Conservation (phyloP, 2,113 vertebrate genomes). For the Promerops cafer region DNA sequence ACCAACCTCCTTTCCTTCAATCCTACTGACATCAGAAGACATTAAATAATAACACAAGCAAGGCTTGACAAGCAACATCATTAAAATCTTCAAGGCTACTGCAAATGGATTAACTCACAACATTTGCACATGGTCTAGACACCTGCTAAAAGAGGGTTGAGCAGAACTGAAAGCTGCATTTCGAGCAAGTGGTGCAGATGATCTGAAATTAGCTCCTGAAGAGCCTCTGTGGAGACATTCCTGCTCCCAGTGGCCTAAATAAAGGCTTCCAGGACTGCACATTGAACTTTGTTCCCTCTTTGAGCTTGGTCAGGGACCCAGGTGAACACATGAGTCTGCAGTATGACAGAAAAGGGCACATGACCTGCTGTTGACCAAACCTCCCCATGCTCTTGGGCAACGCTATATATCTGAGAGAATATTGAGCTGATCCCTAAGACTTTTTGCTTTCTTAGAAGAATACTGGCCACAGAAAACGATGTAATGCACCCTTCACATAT, state of each 20-base stretch:
- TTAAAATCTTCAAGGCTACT: background rate
- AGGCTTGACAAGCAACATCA: background rate
- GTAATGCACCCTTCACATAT: background rate
- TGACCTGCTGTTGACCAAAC: background rate
- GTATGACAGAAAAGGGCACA: background rate
- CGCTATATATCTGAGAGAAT: background rate
- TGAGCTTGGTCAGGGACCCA: background rate
- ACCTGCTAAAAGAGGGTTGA: background rate
- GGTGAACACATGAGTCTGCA: background rate
- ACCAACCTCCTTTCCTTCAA: background rate
- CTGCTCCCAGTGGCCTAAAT: background rate
- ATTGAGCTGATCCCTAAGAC: background rate
- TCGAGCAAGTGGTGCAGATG: background rate
- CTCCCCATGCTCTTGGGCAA: fast-evolving
- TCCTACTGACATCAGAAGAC: background rate
- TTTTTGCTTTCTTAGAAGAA: background rate
- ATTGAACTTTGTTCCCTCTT: background rate
- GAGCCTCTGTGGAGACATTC: background rate
- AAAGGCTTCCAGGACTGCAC: background rate
- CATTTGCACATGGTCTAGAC: background rate
- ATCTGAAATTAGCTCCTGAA: background rate
- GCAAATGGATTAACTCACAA: background rate
- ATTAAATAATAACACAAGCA: background rate
- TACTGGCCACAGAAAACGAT: background rate
- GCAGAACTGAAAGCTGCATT: background rate